Conservation (phyloP, 2,888 invertebrate species). For the Argyresthia albistria region DNA sequence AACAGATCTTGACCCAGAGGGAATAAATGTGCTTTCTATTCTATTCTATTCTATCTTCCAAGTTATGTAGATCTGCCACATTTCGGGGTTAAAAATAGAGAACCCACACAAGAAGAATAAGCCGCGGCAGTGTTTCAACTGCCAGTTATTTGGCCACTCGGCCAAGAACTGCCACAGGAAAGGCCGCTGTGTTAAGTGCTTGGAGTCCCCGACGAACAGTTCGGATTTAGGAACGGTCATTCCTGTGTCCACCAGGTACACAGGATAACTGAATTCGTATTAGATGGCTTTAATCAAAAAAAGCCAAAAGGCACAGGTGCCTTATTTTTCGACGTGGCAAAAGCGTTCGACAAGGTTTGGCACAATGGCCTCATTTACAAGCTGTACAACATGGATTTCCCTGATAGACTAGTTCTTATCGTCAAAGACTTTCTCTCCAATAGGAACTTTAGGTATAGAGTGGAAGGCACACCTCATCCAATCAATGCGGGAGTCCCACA, state of each 20-base stretch:
- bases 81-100: too few relatives aligned
- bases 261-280: slow-evolving; percentile 11
- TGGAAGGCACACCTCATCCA: neutral
- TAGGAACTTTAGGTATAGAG: neutral
- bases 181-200: too few relatives aligned
- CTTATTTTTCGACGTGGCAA: slow-evolving; percentile 10
- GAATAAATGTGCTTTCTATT: too few relatives aligned
- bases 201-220: too few relatives aligned
- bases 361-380: slow-evolving; percentile 9
- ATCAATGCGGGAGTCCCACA: neutral
- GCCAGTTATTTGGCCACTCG: too few relatives aligned
- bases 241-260: slow-evolving; percentile 9
- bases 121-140: too few relatives aligned
- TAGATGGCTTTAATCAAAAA: neutral
- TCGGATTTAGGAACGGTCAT: slow-evolving; percentile 9
- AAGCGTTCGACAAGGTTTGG: too few relatives aligned
- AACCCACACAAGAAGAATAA: too few relatives aligned
- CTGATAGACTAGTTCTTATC: slow-evolving; percentile 3
- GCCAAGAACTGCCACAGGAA: too few relatives aligned
- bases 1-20: too few relatives aligned
- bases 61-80: too few relatives aligned
- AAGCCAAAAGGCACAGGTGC: neutral
- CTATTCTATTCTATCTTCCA: too few relatives aligned
- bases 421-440: neutral
- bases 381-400: slow-evolving; percentile 3